A percentile compares a stretch with the other conserved stretches of the same genome.
Conservation (phyloP, 2,797 vertebrate species). For the Acrocephalus scirpaceus region DNA sequence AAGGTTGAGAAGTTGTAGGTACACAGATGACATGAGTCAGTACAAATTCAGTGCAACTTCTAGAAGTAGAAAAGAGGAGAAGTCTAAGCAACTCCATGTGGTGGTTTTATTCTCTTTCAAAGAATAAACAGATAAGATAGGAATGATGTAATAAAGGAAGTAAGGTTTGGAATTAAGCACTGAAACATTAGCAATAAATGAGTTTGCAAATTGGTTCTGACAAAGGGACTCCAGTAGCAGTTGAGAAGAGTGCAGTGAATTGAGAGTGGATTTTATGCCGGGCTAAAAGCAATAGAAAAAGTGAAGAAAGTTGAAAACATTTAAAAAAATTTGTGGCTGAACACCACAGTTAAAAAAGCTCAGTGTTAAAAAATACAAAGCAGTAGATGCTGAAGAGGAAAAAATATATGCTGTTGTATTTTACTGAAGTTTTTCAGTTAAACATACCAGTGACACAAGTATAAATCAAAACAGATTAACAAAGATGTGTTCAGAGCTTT, state of each 20-base stretch:
- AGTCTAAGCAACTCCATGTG: background rate
- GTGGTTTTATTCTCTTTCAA: background rate
- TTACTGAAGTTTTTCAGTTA: background rate
- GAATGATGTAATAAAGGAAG: background rate
- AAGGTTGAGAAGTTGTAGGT: background rate
- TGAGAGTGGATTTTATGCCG: background rate
- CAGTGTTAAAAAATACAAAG: background rate
- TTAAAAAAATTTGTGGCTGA: background rate
- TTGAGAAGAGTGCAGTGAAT: background rate
- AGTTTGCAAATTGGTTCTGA: background rate
- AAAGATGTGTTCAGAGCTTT: background rate
- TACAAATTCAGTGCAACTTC: background rate
- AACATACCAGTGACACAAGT: fast-evolving
- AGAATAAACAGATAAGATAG: background rate
- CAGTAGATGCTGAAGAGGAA: background rate
- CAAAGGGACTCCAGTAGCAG: background rate
- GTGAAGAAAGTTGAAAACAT: background rate
- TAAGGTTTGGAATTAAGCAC: background rate
- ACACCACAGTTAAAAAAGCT: background rate
- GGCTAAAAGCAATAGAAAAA: background rate
- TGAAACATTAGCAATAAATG: background rate
- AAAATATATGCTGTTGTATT: background rate
- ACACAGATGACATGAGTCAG: background rate
- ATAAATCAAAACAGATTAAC: background rate
- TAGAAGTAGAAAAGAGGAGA: background rate